These are phyloP conservation scores for Sardina pilchardus DNA, from an alignment of 2,113 vertebrate genomes.

Conservation along the genomic window DNA sequence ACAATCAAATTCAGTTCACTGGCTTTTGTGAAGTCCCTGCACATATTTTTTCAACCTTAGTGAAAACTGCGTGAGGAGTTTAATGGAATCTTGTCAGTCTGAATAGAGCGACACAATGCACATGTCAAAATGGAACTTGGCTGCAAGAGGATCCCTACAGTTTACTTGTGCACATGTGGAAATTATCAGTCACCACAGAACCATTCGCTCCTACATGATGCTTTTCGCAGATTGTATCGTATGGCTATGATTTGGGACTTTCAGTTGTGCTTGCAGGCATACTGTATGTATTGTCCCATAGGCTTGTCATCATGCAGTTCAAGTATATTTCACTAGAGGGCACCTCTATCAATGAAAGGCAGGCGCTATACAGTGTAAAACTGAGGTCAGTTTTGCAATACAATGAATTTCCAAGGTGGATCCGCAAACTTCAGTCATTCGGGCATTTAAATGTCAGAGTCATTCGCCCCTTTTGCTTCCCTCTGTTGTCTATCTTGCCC, in stretches of 20 bases:
- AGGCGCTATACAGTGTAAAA: neutral
- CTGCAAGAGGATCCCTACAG: neutral
- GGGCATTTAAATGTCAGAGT: neutral
- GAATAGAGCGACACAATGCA: neutral
- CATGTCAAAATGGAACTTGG: conserved; percentile 13
- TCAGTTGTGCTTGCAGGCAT: neutral
- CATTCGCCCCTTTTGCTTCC: neutral
- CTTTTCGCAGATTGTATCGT: conserved; percentile 6
- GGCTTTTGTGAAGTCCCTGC: conserved; percentile 6
- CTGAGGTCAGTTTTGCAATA: neutral
- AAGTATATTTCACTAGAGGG: neutral
- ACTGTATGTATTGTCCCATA: neutral
- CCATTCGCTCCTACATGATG: neutral
- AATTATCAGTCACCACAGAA: neutral
- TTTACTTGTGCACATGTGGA: conserved; percentile 12
- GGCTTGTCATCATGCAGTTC: neutral
- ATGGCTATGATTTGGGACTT: neutral
- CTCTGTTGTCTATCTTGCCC: neutral
- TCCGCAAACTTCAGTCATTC: neutral
- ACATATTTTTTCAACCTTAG: neutral
- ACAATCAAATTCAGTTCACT: conserved; percentile 17
- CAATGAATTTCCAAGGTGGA: neutral
- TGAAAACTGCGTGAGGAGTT: neutral
- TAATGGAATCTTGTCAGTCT: conserved; percentile 4
- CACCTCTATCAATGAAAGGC: neutral